Evolutionary conservation across 2,888 invertebrate species (phyloP).

Genomic region (Anoncus sp.): DNA sequence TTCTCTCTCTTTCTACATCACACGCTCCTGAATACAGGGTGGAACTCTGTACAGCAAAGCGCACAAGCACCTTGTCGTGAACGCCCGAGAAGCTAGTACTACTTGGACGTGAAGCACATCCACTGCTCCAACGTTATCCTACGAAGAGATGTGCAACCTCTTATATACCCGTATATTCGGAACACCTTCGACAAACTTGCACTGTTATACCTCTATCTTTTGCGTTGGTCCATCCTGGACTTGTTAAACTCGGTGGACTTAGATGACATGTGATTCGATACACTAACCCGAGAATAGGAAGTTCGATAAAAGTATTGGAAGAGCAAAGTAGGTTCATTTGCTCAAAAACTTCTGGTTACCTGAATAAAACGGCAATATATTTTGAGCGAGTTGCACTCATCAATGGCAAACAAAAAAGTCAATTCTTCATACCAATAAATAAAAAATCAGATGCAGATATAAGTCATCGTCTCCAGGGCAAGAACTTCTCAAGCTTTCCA

Average conservation of each 20-base stretch:
- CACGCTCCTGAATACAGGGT: constrained; percentile 30
- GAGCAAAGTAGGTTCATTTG: neutral
- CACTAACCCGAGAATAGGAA: neutral
- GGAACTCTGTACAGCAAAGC: constrained; percentile 44
- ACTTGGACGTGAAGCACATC: constrained; percentile 19
- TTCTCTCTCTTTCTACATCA: constrained; percentile 51
- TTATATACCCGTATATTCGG: constrained; percentile 48
- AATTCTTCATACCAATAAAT: no score
- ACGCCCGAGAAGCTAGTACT: constrained; percentile 24
- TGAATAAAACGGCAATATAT: no score
- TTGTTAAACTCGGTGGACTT: neutral
- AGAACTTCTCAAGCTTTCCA: constrained; percentile 20
- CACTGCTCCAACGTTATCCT: constrained; percentile 47
- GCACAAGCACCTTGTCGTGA: constrained; percentile 36
- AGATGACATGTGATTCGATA: constrained; percentile 10
- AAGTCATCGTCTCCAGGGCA: constrained; percentile 1
- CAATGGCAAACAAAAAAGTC: no score
- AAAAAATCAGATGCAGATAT: constrained; percentile 25
- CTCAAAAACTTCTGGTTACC: neutral
- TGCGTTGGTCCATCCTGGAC: constrained; percentile 10
- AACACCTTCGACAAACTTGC: constrained; percentile 28
- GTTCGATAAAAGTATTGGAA: neutral
- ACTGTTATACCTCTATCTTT: constrained; percentile 5
- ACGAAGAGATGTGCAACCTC: constrained; percentile 11
- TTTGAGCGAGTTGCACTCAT: no score